Conservation (phyloP, 2,113 vertebrate genomes). For the Stegostoma tigrinum region DNA sequence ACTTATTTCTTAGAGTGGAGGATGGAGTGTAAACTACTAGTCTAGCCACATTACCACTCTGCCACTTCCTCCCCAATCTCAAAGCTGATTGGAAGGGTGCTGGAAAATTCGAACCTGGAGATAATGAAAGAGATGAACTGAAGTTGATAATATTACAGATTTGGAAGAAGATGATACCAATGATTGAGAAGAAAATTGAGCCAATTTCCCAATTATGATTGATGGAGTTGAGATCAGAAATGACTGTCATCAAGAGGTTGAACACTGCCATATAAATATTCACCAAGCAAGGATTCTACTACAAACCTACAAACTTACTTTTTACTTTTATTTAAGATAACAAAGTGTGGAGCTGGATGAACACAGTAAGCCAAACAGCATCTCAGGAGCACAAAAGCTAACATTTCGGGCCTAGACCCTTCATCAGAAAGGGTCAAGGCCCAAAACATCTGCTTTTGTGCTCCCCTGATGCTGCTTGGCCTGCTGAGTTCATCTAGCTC, state of each 20-base stretch:
- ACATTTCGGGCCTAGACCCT: no score
- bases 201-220: neutral
- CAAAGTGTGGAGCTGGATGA: no score
- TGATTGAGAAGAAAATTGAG: neutral
- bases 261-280: neutral
- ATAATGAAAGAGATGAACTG: neutral
- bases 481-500: no score
- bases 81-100: neutral
- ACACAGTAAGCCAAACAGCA: no score
- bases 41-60: no score
- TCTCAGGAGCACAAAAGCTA: no score
- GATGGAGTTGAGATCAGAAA: neutral
- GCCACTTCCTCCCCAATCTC: no score
- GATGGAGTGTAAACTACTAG: no score
- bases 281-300: neutral
- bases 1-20: no score
- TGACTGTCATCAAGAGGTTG: neutral
- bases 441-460: no score
- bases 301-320: neutral
- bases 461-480: no score
- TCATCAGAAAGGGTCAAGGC: no score
- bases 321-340: neutral
- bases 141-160: neutral
- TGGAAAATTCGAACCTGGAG: neutral
- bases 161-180: neutral